Conservation (phyloP, 35 echinoderm and acorn worm genomes). For the Lytechinus variegatus region DNA sequence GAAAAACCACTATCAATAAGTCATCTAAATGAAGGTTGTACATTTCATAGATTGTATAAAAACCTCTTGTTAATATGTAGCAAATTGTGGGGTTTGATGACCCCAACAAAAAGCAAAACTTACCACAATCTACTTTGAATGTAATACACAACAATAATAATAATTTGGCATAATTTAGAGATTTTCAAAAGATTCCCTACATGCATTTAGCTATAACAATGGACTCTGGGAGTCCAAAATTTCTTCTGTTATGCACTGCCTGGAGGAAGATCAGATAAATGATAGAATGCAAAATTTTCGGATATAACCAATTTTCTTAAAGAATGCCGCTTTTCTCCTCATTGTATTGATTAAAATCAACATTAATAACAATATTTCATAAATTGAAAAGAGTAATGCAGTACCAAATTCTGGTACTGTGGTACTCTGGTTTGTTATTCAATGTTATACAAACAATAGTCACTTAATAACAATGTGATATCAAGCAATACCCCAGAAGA, state of each 20-base stretch:
- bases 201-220: background rate
- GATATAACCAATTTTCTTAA: constrained; percentile 7
- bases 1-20: background rate
- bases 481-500: background rate
- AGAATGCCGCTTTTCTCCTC: background rate
- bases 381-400: background rate
- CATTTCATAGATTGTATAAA: background rate
- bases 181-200: background rate
- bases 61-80: background rate
- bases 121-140: background rate
- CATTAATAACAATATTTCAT: background rate
- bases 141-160: background rate
- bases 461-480: background rate
- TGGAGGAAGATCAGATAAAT: background rate
- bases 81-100: background rate
- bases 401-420: background rate
- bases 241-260: background rate
- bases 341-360: background rate
- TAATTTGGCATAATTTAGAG: background rate
- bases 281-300: background rate
- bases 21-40: background rate
- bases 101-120: background rate
- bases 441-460: background rate
- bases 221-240: background rate
- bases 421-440: background rate